Conservation (phyloP, 2,888 invertebrate genomes). For the Hypercompe scribonia region DNA sequence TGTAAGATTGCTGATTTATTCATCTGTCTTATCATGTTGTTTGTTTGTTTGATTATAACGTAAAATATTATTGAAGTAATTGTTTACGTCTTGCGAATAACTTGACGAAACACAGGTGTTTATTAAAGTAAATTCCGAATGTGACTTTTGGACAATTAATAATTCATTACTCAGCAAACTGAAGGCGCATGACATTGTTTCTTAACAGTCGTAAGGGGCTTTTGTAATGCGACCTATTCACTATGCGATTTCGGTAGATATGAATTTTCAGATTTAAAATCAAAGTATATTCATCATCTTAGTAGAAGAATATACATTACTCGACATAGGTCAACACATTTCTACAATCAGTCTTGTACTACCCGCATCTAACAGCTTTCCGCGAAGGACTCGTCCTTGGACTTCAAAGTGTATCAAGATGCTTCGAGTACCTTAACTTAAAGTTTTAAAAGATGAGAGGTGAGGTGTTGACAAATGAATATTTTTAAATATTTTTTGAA, state of each 20-base stretch:
- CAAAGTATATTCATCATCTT: too few relatives aligned
- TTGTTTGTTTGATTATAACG: slow-evolving; percentile 4
- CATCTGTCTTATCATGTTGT: background rate
- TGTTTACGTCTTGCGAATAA: background rate
- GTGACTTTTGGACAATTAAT: slow-evolving; percentile 45
- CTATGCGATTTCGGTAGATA: slow-evolving; percentile 15
- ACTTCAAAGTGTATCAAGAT: too few relatives aligned
- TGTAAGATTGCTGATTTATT: background rate
- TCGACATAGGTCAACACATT: too few relatives aligned
- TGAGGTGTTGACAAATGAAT: too few relatives aligned
- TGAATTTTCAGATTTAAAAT: background rate
- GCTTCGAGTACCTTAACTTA: too few relatives aligned
- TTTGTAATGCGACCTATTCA: slow-evolving; percentile 36
- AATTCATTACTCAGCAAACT: slow-evolving; percentile 48
- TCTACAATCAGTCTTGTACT: too few relatives aligned
- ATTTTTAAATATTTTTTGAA: too few relatives aligned
- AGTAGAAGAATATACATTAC: too few relatives aligned
- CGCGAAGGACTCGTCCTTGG: too few relatives aligned
- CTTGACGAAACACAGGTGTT: slow-evolving; percentile 28
- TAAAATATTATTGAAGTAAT: slow-evolving; percentile 18
- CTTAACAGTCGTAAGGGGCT: slow-evolving; percentile 34
- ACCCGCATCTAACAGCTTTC: too few relatives aligned
- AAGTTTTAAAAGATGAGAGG: too few relatives aligned
- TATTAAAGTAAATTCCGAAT: slow-evolving; percentile 33
- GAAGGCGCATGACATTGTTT: slow-evolving; percentile 38